Evolutionary conservation across 1,140 invertebrate species (phyloP), one percentile per base, ranked within the genome.

Genomic region (Lepidostoma basale): DNA sequence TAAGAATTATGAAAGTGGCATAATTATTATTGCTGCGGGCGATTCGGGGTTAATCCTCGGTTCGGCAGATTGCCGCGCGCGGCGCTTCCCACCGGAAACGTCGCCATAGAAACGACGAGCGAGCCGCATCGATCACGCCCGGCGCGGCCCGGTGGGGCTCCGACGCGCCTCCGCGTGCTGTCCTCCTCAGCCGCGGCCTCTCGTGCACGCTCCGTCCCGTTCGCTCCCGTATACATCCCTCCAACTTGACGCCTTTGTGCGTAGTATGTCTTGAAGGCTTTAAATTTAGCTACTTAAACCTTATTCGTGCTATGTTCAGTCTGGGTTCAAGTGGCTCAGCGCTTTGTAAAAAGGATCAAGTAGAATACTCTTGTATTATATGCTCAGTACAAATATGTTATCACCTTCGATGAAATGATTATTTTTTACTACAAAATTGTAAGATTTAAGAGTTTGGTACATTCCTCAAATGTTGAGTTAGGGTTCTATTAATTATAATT

Each of bases 91-190:
- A 36, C 71, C 71, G 71, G 68, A 67, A 70, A 65, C 47, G 68
- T 68, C 58, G 54, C 66, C 69, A 71, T 73, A 54, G 69, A 42
- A 62, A 74, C 69, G 58, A 44, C 67, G 67, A 62, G 39, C 60
- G 68, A 54, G 68, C 56, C 62, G 68, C 62, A 65, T 66, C 62
- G 62, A 70, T 70, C 64, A 67, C 39, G 26, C 28, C 49, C 52
- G 23, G 28, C 49, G 68, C 67, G 39, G 28, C 28, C 16, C 67
- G 30, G 39, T 16, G 28, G 36, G 23, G 44, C 58, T 59, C 63
- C 59, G 44, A 52, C 64, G 64, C 36, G 9, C 20, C 33, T 39
- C n/a, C 25, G 12, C n/a, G 9, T 9, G 18, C 33, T 25, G 52
- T 47, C 62, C 20, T 44, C 10, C 33, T 47, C 62, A 10, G 5